Percentiles rank a stretch among this genome's conserved stretches.
These are phyloP conservation scores for Sphecodes monilicornis DNA, from an alignment of 2,888 invertebrate genomes.

Conservation along the genomic window DNA sequence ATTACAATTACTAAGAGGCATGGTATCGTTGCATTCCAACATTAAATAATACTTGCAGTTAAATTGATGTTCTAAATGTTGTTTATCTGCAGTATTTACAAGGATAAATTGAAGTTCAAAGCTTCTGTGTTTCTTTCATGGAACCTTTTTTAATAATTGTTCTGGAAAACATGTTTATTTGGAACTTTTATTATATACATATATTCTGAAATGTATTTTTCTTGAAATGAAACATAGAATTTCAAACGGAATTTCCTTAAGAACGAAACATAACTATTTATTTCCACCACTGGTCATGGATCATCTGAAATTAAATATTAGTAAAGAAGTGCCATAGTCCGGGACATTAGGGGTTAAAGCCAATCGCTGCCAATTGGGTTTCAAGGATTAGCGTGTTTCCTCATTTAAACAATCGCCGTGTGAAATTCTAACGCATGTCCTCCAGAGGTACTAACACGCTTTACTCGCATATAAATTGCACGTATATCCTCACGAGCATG, in stretches of 20 bases:
- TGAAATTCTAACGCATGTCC: slow-evolving; percentile 51
- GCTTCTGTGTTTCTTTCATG: too few species aligned
- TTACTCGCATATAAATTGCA: slow-evolving; percentile 47
- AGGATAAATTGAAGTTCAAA: too few species aligned
- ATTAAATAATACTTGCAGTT: too few species aligned
- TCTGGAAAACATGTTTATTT: too few species aligned
- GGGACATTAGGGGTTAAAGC: slow-evolving; percentile 15
- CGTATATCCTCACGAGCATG: slow-evolving; percentile 41
- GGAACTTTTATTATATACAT: too few species aligned
- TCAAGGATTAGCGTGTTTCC: slow-evolving; percentile 47
- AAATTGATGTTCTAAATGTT: too few species aligned
- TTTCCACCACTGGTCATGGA: neutral
- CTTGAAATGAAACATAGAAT: neutral
- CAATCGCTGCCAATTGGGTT: slow-evolving; percentile 17
- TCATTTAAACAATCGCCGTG: slow-evolving; percentile 41
- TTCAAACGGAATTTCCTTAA: neutral
- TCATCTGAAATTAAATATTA: neutral
- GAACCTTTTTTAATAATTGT: too few species aligned
- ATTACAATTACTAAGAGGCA: too few species aligned
- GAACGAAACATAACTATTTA: neutral
- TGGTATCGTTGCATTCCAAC: too few species aligned
- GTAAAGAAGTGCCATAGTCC: neutral
- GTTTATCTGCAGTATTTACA: too few species aligned
- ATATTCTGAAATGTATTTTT: too few species aligned
- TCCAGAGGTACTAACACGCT: slow-evolving; percentile 26